Evolutionary conservation across 2,113 vertebrate species (phyloP), one percentile per base, ranked within the genome.

Genomic region (Edolisoma coerulescens): DNA sequence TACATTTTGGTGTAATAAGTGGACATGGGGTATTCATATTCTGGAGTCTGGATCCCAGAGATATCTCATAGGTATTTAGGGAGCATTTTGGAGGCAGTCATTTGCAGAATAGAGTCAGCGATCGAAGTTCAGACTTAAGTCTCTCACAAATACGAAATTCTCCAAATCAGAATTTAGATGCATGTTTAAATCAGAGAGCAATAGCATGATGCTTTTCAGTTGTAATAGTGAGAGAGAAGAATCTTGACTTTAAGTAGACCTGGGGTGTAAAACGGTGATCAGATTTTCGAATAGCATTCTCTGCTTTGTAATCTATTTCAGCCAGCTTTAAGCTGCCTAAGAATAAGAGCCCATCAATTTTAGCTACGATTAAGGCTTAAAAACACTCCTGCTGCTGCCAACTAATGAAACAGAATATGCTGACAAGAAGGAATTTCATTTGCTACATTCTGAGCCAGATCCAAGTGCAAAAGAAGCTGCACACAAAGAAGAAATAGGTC

Each of bases 251-350:
- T 20, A 73, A 65, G 37, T 5, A 65, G n/a, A 80, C 60, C 69
- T 69, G 41, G 15, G 65, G 84, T 77, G 59, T 90, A 85, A 90
- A 95, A 63, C 13, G 10, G 49, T 19, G 50, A 89, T 69, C 50
- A 69, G 54, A 69, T 88, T 93, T 95, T 91, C 1, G 0, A 80
- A 83, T 41, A 74, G 60, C 24, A 35, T 93, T 73, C 49, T 91
- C 84, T 87, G 49, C 57, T 85, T 91, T 37, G 27, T 74, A 67
- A 96, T 87, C 63, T 85, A 67, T 90, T 95, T 91, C 74, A 91
- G 65, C 50, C 35, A 93, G 50, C 50, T 93, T 89, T 94, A 91
- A 80, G 27, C 45, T 95, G 75, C 70, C 87, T 83, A 83, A 80
- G 91, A 94, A 56, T 64, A 93, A 84, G 17, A 96, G 23, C 33